Evolutionary conservation across 2,113 vertebrate species (phyloP), one percentile per base, ranked within the genome.

Genomic region (Peromyscus polionotus): DNA sequence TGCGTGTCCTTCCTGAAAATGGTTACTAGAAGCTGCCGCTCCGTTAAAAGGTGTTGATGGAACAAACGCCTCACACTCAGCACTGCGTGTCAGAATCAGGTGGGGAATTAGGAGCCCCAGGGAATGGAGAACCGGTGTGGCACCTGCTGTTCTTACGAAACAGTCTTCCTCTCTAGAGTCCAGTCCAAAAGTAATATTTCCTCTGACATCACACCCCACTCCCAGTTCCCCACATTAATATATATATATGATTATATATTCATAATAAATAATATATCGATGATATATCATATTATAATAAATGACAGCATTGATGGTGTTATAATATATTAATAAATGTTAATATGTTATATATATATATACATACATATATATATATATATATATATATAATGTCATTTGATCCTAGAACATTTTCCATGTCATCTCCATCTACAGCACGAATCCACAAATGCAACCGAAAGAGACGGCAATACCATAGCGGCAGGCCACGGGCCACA

Each of bases 361-460:
- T 11, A 75, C 12, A 42, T 45, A 24, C 26, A 14, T 11, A 75
- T 24, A 42, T 45, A 24, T 65, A 14, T 11, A 75, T 24, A 42
- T 45, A 24, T 24, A 31, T 33, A n/a, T 22, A 13, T 22, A 39
- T 3, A 4, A 0, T 2, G 7, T 26, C 7, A 57, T 33, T 22
- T 19, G 75, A 54, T 1, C 24, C 26, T 84, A n/a, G 91, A 5
- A 61, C 36, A 20, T 17, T 54, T 63, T 51, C 92, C 0, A 5
- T 13, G 7, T 4, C 12, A 14, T 19, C 26, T 36, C 10, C 31
- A 39, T 10, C 57, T 42, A 6, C 0, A 42, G 59, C 73, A 39
- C 1, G 1, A 42, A 4, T 0, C 20, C 26, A 36, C 17, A 85
- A 12, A 63, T 0, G 20, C 20, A 7, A n/a, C n/a, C 61, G 33